A percentile compares a stretch with the other conserved stretches of the same genome.
Conservation (phyloP, 2,113 vertebrate species). For the Rhabdomys dilectus region DNA sequence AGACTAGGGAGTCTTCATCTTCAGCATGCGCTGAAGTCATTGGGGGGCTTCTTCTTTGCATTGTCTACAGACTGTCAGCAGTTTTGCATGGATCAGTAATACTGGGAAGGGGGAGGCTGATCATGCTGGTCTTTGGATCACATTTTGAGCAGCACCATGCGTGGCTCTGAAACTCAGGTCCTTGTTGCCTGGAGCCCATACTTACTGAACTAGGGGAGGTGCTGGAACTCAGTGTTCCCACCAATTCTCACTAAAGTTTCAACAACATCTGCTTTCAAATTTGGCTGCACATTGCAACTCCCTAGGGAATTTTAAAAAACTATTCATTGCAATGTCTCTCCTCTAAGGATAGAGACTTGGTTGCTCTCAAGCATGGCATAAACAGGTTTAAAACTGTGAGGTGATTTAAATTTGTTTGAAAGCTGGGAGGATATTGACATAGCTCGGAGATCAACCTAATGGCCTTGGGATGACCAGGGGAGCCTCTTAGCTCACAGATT, state of each 20-base stretch:
- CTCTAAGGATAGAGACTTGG: not conserved
- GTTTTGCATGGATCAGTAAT: not conserved
- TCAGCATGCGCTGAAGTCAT: not conserved
- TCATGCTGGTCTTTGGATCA: not conserved
- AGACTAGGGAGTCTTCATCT: not conserved
- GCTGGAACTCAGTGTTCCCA: not conserved
- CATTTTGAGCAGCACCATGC: not conserved
- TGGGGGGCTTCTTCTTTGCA: not conserved
- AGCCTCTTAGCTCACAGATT: not conserved
- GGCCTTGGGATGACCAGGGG: not conserved
- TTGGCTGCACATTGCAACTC: not conserved
- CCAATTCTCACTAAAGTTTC: not conserved
- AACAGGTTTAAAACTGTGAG: not conserved
- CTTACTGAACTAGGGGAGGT: not conserved
- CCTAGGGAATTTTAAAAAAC: not conserved
- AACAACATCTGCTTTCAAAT: not conserved
- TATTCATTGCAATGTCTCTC: not conserved
- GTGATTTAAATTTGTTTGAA: not conserved
- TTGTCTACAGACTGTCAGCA: not conserved
- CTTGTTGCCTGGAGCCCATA: not conserved
- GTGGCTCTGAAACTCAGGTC: not conserved
- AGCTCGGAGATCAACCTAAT: not conserved
- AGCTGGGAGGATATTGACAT: not conserved
- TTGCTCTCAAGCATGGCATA: not conserved
- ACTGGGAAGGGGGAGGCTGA: not conserved